Evolutionary conservation across 2,113 vertebrate genomes (phyloP).

Genomic region (Hippolais icterina): DNA sequence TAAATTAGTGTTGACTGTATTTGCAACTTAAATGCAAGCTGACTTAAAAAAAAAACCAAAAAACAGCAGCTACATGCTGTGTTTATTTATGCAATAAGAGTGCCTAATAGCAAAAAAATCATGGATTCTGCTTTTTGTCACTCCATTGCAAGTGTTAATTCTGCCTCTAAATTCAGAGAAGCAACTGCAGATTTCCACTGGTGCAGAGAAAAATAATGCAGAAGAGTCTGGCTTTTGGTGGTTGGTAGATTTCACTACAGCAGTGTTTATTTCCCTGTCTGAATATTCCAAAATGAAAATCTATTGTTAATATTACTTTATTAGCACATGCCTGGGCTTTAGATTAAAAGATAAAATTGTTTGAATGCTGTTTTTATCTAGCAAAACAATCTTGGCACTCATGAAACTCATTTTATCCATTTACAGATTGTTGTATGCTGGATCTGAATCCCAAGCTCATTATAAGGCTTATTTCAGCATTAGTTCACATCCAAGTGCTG

Average conservation of each 20-base stretch:
- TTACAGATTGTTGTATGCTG: background rate
- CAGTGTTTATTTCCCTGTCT: background rate
- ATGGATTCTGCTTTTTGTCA: background rate
- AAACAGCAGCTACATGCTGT: background rate
- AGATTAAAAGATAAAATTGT: background rate
- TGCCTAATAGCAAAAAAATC: background rate
- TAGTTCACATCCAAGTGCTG: background rate
- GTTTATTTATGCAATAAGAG: background rate
- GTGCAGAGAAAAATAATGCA: background rate
- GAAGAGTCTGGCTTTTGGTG: background rate
- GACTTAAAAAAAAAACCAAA: background rate
- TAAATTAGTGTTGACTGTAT: background rate
- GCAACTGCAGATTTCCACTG: background rate
- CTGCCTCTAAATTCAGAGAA: background rate
- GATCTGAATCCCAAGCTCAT: background rate
- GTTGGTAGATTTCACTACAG: background rate
- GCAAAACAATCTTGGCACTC: background rate
- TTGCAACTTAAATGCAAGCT: background rate
- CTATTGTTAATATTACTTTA: background rate
- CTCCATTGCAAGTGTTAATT: background rate
- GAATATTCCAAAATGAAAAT: background rate
- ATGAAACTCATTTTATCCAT: background rate
- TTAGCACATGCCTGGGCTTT: background rate
- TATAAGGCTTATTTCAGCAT: background rate
- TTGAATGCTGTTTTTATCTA: background rate